Base-by-base conservation (phyloP, 1,140 invertebrate species). In the Dufourea novaeangliae region DNA sequence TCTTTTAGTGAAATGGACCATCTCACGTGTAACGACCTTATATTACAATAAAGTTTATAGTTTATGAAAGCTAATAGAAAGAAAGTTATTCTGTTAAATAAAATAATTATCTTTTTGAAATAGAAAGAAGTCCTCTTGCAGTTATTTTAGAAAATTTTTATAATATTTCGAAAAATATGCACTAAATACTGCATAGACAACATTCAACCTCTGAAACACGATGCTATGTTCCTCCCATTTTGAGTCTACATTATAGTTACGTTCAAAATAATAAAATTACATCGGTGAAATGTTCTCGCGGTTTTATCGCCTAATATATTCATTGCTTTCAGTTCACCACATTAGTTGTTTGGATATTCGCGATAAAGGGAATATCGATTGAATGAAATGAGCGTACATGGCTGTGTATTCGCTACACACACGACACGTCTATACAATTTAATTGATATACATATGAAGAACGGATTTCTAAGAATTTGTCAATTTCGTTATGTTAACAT, bases 291-390 rank as follows among this genome's bases (percentile, higher is more conserved):
- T 32, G 27, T 27, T 57, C 54, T 12, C 25, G 7, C 27, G 27
- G 25, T 25, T 27, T 57, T 57, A 57, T 57, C 54, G 54, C 27
- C 11, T 29, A 29, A 57, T 57, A 57, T 57, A 57, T 57, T 57
- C 14, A 57, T 57, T 57, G 27, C 54, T 57, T 57, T 57, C 54
- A 57, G 25, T 57, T 17, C 54, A 5, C 54, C 25, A 25, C 17
- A 32, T 57, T 57, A 57, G 54, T 32, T 6, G 14, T 11, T 57
- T 29, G 27, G 54, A 32, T 57, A 5, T 32, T 27, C 27, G 54
- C 54, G 54, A 57, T 32, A 57, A 57, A 57, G 25, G 27, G 54
- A 57, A 57, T 57, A 57, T 27, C 54, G 54, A 57, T 57, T 57
- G 25, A 5, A 57, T 14, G 54, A 32, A 32, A 57, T 32, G 12